These are phyloP conservation scores for Scrobipalpa atriplicella DNA, from an alignment of 2,888 invertebrate species.

Conservation along the genomic window DNA sequence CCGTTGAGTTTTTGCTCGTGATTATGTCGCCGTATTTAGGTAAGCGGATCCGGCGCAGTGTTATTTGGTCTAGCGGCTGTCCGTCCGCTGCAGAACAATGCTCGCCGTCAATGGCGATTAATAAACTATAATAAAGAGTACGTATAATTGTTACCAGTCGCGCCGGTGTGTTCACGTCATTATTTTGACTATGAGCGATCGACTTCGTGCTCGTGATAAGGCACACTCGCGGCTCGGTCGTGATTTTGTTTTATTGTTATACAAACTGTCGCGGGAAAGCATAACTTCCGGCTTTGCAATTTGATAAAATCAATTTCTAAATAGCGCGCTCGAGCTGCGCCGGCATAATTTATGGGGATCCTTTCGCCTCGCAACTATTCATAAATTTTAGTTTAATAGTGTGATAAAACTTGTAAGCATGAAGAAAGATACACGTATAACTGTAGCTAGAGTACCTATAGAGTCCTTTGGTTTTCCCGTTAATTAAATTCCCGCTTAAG, in stretches of 20 bases:
- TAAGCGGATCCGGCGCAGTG: slow-evolving; percentile 66
- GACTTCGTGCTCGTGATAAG: slow-evolving; percentile 74
- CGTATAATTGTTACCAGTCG: slow-evolving; percentile 60
- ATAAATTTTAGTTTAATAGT: slow-evolving; percentile 15
- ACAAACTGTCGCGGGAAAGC: slow-evolving; percentile 60
- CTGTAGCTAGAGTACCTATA: neutral
- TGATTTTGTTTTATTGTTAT: slow-evolving; percentile 65
- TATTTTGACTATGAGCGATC: slow-evolving; percentile 78
- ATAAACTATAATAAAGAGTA: slow-evolving; percentile 65
- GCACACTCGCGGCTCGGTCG: slow-evolving; percentile 56
- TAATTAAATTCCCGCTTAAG: slow-evolving; percentile 36
- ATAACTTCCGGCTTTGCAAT: slow-evolving; percentile 56
- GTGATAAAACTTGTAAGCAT: slow-evolving; percentile 16
- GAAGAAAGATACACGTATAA: slow-evolving; percentile 18
- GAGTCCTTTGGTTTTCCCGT: slow-evolving; percentile 1
- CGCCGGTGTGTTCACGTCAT: slow-evolving; percentile 52
- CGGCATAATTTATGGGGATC: slow-evolving; percentile 18
- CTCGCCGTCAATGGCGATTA: slow-evolving; percentile 64
- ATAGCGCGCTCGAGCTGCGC: neutral
- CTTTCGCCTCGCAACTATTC: slow-evolving; percentile 4
- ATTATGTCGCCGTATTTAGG: slow-evolving; percentile 56
- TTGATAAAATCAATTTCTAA: slow-evolving; percentile 45
- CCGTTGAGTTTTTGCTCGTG: slow-evolving; percentile 56
- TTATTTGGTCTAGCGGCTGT: slow-evolving; percentile 80
- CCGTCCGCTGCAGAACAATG: slow-evolving; percentile 72